Evolutionary conservation across 2,797 vertebrate species (phyloP).

Genomic region (Schizopygopsis malacanthus): DNA sequence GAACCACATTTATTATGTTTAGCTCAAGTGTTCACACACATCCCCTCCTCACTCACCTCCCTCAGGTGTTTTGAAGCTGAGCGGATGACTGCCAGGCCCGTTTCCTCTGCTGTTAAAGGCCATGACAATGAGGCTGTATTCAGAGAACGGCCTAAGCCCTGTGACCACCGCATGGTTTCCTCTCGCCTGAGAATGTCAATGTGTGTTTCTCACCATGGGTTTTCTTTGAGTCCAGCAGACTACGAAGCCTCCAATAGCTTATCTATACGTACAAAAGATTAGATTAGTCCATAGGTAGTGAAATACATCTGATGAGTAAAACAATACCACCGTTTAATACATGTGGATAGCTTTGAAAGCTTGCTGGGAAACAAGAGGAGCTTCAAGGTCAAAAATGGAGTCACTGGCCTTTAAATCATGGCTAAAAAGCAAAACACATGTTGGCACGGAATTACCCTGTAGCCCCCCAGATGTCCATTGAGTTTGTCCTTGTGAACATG

Average conservation of each 20-base stretch:
- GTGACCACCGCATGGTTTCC: constrained; percentile 81
- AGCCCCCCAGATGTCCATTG: constrained; percentile 92
- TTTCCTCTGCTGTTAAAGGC: constrained; percentile 92
- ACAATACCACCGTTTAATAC: not conserved
- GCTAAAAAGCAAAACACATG: constrained; percentile 69
- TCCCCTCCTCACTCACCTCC: constrained; percentile 85
- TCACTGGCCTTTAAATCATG: constrained; percentile 66
- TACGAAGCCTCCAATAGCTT: constrained; percentile 91
- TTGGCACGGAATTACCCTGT: constrained; percentile 84
- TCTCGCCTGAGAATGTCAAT: constrained; percentile 83
- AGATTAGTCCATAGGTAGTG: not conserved
- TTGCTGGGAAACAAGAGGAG: constrained; percentile 51
- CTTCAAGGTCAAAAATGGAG: constrained; percentile 42
- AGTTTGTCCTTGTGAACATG: constrained; percentile 90
- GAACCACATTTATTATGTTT: constrained; percentile 11
- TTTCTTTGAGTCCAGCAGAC: constrained; percentile 82
- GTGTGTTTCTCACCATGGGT: constrained; percentile 83
- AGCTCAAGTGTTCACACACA: not conserved
- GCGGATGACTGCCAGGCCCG: constrained; percentile 87
- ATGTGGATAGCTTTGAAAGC: constrained; percentile 22
- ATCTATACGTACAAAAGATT: constrained; percentile 75
- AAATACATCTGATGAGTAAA: not conserved
- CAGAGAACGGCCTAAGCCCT: constrained; percentile 88
- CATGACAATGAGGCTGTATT: constrained; percentile 89
- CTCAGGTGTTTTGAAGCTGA: constrained; percentile 92